A percentile compares a stretch with the other conserved stretches of the same genome.
phyloP scores from a whole-genome alignment of 2,888 invertebrate species.

The Dorcus hopei region DNA sequence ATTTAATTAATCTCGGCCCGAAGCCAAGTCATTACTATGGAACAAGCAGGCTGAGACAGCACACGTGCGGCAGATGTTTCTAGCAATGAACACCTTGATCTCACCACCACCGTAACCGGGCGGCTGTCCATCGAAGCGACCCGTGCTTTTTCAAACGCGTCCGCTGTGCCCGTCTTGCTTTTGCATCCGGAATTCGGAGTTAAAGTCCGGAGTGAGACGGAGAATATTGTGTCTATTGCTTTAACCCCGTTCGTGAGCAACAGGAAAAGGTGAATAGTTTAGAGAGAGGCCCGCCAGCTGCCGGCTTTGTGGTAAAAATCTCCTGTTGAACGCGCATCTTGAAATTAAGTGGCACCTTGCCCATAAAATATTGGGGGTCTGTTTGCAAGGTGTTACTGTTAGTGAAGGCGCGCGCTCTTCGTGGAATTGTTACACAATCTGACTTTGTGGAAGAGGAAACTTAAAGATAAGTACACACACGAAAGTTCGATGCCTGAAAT shows the following conservation, averaged over 20 bases:
- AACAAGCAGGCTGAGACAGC: constrained; percentile 2
- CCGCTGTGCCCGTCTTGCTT: neutral
- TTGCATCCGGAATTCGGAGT: neutral
- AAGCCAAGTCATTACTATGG: constrained; percentile 25
- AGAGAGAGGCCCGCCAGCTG: constrained; percentile 8
- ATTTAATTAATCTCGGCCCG: constrained; percentile 27
- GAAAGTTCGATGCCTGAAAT: too few relatives aligned
- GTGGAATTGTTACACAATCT: too few relatives aligned
- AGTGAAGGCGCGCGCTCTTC: too few relatives aligned
- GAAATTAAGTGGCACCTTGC: constrained; percentile 14
- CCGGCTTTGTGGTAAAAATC: constrained; percentile 1
- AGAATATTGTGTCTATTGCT: neutral
- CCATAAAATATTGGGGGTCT: neutral
- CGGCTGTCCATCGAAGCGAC: neutral
- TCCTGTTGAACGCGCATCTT: neutral
- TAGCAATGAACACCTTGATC: constrained; percentile 25
- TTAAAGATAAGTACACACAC: too few relatives aligned
- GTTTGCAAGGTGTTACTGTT: neutral
- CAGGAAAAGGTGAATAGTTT: constrained; percentile 8
- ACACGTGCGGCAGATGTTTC: constrained; percentile 30
- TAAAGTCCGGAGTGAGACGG: neutral
- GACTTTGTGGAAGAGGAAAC: too few relatives aligned
- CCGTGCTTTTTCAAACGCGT: too few relatives aligned
- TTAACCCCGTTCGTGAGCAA: constrained; percentile 4
- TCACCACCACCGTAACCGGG: constrained; percentile 17